Evolutionary conservation across 2,797 vertebrate genomes (phyloP), one percentile per base, ranked within the genome.

Genomic region (Ceyx erithaca): DNA sequence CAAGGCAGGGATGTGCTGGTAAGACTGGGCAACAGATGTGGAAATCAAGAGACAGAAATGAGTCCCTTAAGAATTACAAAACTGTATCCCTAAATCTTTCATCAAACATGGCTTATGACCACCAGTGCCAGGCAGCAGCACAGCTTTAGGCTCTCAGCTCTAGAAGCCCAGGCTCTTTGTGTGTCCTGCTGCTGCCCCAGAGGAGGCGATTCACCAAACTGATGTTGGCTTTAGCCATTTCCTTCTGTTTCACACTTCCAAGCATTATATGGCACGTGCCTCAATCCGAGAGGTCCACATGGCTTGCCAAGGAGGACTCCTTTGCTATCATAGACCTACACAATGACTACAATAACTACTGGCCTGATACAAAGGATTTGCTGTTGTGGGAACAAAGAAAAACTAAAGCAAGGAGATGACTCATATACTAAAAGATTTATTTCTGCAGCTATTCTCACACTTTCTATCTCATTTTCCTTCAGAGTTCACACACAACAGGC

Each of bases 201-300:
- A 40, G 48, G 61, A 62, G 54, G 51, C 2, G 25, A 28, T 22
- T 59, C 62, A 51, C 28, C 70, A 79, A n/a, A 2, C 66, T 78
- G 31, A n/a, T 67, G 16, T 54, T 87, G 70, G 54, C 54, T 92
- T 87, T 19, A 64, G 85, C 55, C 51, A 55, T 55, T 80, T 87
- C 66, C 66, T 72, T 76, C 72, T 64, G 52, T 3, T 59, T 46
- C 0, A 0, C 26, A 25, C n/a, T 81, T 87, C 49, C 73, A 75
- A 73, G 78, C 55, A 20, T 33, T 18, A 2, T 2, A 69, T 94
- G 89, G 72, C 66, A 68, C 25, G 21, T 8, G 76, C 61, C 64
- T 45, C 28, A 14, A 25, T 21, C 62, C 55, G 18, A 54, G 70
- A 43, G 30, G 26, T 51, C 25, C 14, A 37, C 7, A 14, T 1